Base-by-base conservation (phyloP, 2,113 vertebrate genomes). In the Anas platyrhynchos region DNA sequence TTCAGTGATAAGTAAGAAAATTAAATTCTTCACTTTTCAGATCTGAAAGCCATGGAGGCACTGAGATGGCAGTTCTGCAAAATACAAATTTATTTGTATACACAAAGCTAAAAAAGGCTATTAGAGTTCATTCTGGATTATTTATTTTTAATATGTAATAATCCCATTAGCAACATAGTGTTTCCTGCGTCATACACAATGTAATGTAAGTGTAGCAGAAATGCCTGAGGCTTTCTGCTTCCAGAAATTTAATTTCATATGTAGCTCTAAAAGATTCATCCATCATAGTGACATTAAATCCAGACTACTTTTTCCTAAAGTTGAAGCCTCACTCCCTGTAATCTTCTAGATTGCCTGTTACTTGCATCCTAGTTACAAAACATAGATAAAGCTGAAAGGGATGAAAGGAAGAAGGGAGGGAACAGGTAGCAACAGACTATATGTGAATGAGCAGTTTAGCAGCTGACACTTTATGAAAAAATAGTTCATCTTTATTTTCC, bases 231-330 rank as follows among this genome's bases (percentile, higher is more conserved):
- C 67, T 92, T 69, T 75, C 29, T 48, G 29, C 80, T 89, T 81
- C 36, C 15, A 65, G 61, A 88, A 86, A 90, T 88, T 86, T 71
- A 81, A 86, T 94, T 96, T 90, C 52, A 36, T 14, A 43, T 90
- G 16, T 50, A 86, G 38, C 32, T 46, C 26, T 3, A 58, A 91
- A 88, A 56, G 31, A 65, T 65, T 86, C n/a, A 86, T 92, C 61
- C 48, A 67, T 91, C 73, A 68, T 50, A 74, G 32, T 92, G 92
- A 67, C 83, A 81, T 71, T 88, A 83, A 82, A 78, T 76, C 9
- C 36, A 86, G 41, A 81, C 88, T 52, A 92, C 5, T 14, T 77
- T 58, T 77, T 61, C 58, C 50, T 27, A 44, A 84, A 73, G 55
- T 46, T 77, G 75, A 68, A 80, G 6, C 32, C 8, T 41, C 1